Evolutionary conservation across 1,140 invertebrate species (phyloP), one percentile per base, ranked within the genome.

Genomic region (Odontomachus brunneus): DNA sequence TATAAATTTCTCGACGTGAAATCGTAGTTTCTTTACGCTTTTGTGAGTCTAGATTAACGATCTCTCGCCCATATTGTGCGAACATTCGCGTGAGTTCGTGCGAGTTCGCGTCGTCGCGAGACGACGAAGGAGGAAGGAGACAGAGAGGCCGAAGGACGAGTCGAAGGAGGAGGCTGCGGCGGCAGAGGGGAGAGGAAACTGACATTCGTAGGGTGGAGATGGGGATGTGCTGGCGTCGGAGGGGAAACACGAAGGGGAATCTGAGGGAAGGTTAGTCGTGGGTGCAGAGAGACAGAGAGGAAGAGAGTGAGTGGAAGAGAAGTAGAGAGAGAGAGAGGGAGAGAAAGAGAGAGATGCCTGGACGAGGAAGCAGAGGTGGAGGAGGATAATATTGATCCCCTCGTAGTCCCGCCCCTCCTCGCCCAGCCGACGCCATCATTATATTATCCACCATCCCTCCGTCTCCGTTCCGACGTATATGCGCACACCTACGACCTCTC

Each of bases 321-420:
- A 57, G 83, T 57, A 85, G 78, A 48, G 57, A 83, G 63, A 72
- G 33, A 71, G 84, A 72, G 22, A 67, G 62, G 22, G 83, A 55
- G 71, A 69, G 83, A 76, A 83, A 72, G 86, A 85, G 88, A 84
- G 89, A 87, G 62, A 87, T 87, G 87, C 82, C 87, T 88, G 86
- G 80, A 84, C 66, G 87, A 91, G 90, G 92, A 87, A 88, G 75
- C 80, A 65, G 88, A 84, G 88, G 88, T 89, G 92, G 93, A 94
- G 92, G 93, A 93, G 92, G 92, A 94, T 94, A 93, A 94, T 94
- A 94, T 94, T 93, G 94, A 94, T 94, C 93, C 92, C 92, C 93
- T 93, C 92, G 92, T 94, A 91, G 93, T 92, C 93, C 93, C 94
- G 94, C 94, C 93, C 90, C 92, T 92, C 93, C 92, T 92, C 92